These are phyloP conservation scores for Clanis bilineata DNA, from an alignment of 2,888 invertebrate genomes.

Conservation along the genomic window DNA sequence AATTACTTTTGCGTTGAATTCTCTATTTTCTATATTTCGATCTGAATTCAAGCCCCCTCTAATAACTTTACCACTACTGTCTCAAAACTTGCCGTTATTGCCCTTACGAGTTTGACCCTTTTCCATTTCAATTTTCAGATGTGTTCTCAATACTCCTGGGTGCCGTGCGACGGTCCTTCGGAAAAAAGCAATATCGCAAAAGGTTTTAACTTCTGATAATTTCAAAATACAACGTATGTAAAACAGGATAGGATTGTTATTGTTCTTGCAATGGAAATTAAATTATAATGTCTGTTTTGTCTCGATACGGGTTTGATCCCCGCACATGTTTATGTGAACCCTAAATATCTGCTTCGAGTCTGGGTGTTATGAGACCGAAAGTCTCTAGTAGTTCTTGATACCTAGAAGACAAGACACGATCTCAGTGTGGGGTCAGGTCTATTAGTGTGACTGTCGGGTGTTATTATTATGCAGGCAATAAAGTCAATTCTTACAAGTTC, in stretches of 20 bases:
- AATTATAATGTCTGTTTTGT: too few relatives aligned
- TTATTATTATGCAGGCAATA: too few relatives aligned
- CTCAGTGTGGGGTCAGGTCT: too few relatives aligned
- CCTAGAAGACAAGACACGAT: too few relatives aligned
- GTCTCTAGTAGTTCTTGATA: too few relatives aligned
- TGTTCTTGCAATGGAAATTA: too few relatives aligned
- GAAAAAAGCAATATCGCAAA: slow-evolving; percentile 54
- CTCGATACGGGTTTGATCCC: too few relatives aligned
- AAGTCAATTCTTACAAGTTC: too few relatives aligned
- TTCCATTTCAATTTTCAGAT: slow-evolving; percentile 72
- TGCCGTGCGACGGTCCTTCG: slow-evolving; percentile 47
- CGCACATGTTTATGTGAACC: too few relatives aligned
- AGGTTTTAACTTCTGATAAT: slow-evolving; percentile 45
- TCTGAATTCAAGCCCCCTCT: slow-evolving; percentile 14
- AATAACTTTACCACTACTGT: slow-evolving; percentile 36
- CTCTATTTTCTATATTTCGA: background rate
- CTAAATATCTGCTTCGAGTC: too few relatives aligned
- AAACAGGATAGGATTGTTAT: background rate
- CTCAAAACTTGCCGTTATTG: slow-evolving; percentile 59
- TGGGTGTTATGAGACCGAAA: too few relatives aligned
- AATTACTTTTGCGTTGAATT: background rate
- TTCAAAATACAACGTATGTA: slow-evolving; percentile 29
- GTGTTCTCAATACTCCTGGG: slow-evolving; percentile 62
- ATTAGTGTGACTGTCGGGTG: too few relatives aligned
- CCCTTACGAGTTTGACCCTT: slow-evolving; percentile 64